A percentile compares a stretch with the other conserved stretches of the same genome.
Evolutionary conservation across 92 coral and sea anemone genomes (phyloP).

Genomic region (Phenganax marumi): DNA sequence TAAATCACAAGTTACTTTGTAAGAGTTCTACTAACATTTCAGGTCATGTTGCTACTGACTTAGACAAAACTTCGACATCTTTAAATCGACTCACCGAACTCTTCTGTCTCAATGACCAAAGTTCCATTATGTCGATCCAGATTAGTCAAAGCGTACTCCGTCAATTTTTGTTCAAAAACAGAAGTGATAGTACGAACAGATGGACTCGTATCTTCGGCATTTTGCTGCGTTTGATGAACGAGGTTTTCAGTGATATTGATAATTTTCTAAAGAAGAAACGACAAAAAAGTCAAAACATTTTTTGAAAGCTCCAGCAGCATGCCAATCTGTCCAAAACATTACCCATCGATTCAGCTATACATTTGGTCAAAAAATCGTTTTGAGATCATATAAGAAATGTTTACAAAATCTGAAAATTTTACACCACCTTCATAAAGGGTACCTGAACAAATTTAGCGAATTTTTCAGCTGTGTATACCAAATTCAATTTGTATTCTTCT

Average conservation of each 20-base stretch:
- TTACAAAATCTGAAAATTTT: no score
- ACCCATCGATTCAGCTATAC: no score
- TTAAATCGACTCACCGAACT: conserved; percentile 4
- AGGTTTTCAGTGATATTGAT: not conserved
- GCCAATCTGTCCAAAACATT: no score
- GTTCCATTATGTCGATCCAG: not conserved
- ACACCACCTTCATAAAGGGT: no score
- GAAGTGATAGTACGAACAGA: not conserved
- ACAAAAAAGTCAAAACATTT: no score
- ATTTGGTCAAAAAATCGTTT: no score
- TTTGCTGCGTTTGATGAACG: not conserved
- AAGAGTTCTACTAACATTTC: no score
- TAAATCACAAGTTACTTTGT: not conserved
- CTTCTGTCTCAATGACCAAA: not conserved
- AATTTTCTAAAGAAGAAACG: not conserved
- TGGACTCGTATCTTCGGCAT: not conserved
- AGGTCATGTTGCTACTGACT: not conserved
- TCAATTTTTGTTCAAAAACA: not conserved
- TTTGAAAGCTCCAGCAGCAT: no score
- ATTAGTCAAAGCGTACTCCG: not conserved
- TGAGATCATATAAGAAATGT: no score
- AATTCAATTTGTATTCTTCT: no score
- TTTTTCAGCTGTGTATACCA: no score
- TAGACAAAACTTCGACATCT: not conserved
- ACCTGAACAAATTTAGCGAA: no score